Conservation (phyloP, 2,888 invertebrate genomes). For the Malthinus seriepunctatus region DNA sequence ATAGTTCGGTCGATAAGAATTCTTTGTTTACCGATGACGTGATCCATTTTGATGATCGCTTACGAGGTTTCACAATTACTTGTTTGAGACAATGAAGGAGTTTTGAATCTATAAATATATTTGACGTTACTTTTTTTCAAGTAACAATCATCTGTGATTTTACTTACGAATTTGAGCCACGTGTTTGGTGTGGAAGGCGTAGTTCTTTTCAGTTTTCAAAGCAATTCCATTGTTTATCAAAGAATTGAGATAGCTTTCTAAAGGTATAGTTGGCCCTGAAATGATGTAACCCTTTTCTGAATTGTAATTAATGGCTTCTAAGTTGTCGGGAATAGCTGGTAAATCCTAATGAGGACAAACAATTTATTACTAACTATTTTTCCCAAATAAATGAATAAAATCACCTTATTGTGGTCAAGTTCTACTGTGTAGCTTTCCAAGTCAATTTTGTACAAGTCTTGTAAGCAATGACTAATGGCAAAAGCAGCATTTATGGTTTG, state of each 20-base stretch:
- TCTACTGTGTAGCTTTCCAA: not conserved
- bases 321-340: not conserved
- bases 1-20: not conserved
- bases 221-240: not conserved
- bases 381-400: not conserved
- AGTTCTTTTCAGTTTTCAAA: not conserved
- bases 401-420: not conserved
- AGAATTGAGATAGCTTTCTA: not conserved
- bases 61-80: conserved; percentile 67
- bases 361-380: not conserved
- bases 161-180: not conserved
- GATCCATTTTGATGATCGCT: conserved; percentile 76
- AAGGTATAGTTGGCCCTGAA: not conserved
- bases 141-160: not conserved
- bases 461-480: not conserved
- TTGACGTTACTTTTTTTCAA: not conserved
- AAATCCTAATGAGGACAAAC: not conserved
- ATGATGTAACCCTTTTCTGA: not conserved
- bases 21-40: not conserved
- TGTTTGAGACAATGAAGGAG: conserved; percentile 61
- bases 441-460: not conserved
- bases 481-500: conserved; percentile 58
- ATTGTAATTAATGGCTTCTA: not conserved
- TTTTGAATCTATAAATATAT: conserved; percentile 4
- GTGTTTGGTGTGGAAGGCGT: not conserved